Evolutionary conservation across 2,113 vertebrate species (phyloP), one percentile per base, ranked within the genome.

Genomic region (Ciconia boyciana): DNA sequence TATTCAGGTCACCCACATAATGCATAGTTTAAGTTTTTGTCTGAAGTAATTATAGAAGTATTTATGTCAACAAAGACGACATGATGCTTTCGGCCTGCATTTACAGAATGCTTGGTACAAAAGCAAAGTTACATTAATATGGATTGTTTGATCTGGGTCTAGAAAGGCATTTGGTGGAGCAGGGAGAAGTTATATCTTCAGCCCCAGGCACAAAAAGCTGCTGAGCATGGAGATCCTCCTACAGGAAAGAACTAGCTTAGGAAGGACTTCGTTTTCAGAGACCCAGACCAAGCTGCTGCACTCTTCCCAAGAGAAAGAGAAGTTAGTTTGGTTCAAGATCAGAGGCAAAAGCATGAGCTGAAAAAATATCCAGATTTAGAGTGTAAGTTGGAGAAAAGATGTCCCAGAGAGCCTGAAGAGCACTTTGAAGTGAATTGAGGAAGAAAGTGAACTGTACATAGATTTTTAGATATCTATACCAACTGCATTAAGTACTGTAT

Each of bases 31-130:
- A 57, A 5, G 46, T 13, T 62, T 66, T 21, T 29, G 11, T 34
- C 60, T 60, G 4, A 75, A 82, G 51, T 72, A 60, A 39, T 83
- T 55, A 61, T 11, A 28, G 36, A 77, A 74, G 13, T 25, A 71
- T 48, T 48, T 84, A 22, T 7, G 9, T 36, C 61, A 81, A 48
- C 16, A 11, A 62, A 81, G 29, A 66, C 26, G 39, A 41, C 11
- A n/a, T 0, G 0, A 71, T 17, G 20, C 16, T 71, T 84, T 78
- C 2, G 0, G 39, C 26, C 52, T 52, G 24, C 46, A 29, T 69
- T 74, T 81, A 65, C 10, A 86, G 46, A 86, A 86, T 3, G 36
- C 36, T 48, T 52, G 13, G 20, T 72, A 58, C 44, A 87, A 78
- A 83, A 66, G n/a, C 19, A 11, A 76, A 88, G 58, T 43, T 55